A percentile compares a stretch with the other conserved stretches of the same genome.
Conservation (phyloP, 2,888 invertebrate genomes). For the Perithous albicinctus region DNA sequence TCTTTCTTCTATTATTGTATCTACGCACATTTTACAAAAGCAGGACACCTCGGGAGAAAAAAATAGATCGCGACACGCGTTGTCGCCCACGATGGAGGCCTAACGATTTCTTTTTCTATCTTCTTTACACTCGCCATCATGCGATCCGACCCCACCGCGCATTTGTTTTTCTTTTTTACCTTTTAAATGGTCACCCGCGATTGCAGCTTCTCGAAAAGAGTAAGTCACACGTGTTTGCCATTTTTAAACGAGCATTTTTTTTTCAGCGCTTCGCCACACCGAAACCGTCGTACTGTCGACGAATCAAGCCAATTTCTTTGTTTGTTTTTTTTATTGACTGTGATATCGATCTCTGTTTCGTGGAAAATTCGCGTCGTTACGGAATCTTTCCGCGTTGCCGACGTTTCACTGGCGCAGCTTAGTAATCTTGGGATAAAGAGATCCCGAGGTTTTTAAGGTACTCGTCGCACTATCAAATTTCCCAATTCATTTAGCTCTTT, state of each 20-base stretch:
- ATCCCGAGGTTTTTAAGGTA: slow-evolving; percentile 31
- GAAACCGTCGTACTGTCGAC: slow-evolving; percentile 33
- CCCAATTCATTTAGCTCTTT: slow-evolving; percentile 42
- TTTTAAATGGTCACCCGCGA: slow-evolving; percentile 18
- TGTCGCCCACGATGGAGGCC: slow-evolving; percentile 52
- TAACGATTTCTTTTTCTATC: slow-evolving; percentile 37
- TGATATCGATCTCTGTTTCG: slow-evolving; percentile 32
- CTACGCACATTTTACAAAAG: slow-evolving; percentile 77
- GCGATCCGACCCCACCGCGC: slow-evolving; percentile 1
- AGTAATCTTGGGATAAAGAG: slow-evolving; percentile 3
- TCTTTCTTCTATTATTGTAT: slow-evolving; percentile 67
- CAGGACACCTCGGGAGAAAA: slow-evolving; percentile 73
- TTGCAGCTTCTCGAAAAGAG: slow-evolving; percentile 45
- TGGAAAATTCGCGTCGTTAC: slow-evolving; percentile 14
- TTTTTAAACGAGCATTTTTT: slow-evolving; percentile 29
- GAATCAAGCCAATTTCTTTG: slow-evolving; percentile 21
- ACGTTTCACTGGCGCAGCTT: slow-evolving; percentile 5
- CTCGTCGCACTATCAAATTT: slow-evolving; percentile 23
- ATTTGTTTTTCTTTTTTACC: too few relatives aligned
- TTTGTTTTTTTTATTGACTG: slow-evolving; percentile 16
- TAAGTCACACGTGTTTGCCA: slow-evolving; percentile 69
- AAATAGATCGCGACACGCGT: slow-evolving; percentile 71
- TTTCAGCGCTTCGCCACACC: neutral
- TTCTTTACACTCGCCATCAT: slow-evolving; percentile 20
- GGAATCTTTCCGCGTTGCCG: slow-evolving; percentile 21